phyloP scores from a whole-genome alignment of 2,888 invertebrate species.

The Choristoneura rosaceana region DNA sequence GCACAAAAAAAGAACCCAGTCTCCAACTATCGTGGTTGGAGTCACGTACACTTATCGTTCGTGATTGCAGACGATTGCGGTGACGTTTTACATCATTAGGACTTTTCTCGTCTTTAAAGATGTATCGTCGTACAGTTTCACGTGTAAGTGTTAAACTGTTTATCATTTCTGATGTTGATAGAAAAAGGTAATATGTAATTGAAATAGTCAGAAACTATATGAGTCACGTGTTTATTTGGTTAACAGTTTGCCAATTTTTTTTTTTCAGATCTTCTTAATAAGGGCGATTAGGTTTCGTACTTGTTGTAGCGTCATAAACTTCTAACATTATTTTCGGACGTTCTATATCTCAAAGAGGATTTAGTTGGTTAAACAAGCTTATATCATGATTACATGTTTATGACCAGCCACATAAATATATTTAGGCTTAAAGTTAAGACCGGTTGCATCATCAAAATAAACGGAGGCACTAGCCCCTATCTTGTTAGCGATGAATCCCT shows the following conservation, averaged over 20 bases:
- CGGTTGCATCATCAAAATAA: constrained; percentile 18
- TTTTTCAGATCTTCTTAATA: neutral
- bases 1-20: constrained; percentile 23
- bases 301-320: neutral
- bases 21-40: constrained; percentile 27
- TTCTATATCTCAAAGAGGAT: neutral
- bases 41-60: constrained; percentile 42
- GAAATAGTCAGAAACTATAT: neutral
- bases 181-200: neutral
- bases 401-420: constrained; percentile 18
- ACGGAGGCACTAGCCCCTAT: neutral
- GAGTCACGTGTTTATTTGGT: neutral
- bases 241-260: neutral
- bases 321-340: neutral
- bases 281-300: neutral
- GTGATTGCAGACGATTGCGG: constrained; percentile 30
- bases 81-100: constrained; percentile 31
- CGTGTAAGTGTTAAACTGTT: constrained; percentile 20
- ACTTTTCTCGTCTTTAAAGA: constrained; percentile 12
- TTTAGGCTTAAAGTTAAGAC: constrained; percentile 16
- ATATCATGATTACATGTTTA: constrained; percentile 22
- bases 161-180: neutral
- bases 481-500: neutral
- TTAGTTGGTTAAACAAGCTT: constrained; percentile 18
- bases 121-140: constrained; percentile 1